Evolutionary conservation across 1,140 invertebrate genomes (phyloP).

Genomic region (Delia radicum): DNA sequence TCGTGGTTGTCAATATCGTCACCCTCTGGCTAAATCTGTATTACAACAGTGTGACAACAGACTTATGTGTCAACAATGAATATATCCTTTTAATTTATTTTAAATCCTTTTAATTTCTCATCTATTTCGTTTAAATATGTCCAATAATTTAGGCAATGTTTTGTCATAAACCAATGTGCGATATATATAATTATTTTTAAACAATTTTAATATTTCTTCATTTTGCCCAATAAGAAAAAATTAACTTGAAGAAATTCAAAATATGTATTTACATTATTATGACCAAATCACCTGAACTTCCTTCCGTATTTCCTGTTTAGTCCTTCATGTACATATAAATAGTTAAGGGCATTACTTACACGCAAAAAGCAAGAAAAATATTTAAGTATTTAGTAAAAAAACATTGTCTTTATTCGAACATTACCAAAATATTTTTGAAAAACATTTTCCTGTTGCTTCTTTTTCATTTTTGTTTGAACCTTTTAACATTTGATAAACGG

Average conservation of each 20-base stretch:
- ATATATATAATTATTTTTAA: no score
- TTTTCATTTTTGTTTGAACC: neutral
- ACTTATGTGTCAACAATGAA: no score
- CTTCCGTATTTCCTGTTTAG: conserved; percentile 16
- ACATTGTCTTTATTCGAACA: neutral
- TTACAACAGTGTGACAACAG: no score
- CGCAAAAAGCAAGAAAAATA: neutral
- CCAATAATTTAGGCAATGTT: no score
- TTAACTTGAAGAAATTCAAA: neutral
- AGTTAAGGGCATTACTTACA: neutral
- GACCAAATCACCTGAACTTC: conserved; percentile 17
- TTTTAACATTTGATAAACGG: conserved; percentile 12
- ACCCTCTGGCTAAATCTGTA: no score
- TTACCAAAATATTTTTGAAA: neutral
- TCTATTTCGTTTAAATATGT: no score
- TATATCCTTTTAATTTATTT: no score
- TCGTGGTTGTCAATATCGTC: no score
- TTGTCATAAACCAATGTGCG: no score
- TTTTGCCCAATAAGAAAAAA: neutral
- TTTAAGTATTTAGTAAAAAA: neutral
- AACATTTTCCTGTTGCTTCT: conserved; percentile 5
- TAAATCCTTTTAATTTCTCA: no score
- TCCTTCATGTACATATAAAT: neutral
- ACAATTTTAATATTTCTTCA: no score
- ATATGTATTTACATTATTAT: conserved; percentile 19